These are phyloP conservation scores for Odocoileus virginianus DNA, from an alignment of 2,113 vertebrate species.

Conservation along the genomic window DNA sequence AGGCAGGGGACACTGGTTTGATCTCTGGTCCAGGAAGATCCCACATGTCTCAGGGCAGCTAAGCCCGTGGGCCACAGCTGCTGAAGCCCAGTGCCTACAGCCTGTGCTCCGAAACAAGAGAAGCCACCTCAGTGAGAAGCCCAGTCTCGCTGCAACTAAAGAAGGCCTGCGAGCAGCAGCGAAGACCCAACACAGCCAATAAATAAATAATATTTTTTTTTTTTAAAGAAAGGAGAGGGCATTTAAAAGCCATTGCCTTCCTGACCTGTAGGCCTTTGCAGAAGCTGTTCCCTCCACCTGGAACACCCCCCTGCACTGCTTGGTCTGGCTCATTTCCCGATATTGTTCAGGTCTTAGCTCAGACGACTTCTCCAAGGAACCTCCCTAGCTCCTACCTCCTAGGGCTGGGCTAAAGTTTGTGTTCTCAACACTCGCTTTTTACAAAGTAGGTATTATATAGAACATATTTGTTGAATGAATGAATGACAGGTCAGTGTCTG, in stretches of 20 bases:
- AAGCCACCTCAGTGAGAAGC: neutral
- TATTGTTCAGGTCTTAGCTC: neutral
- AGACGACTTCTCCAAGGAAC: neutral
- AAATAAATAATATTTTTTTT: neutral
- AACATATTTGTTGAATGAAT: conserved; percentile 6
- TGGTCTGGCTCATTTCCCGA: neutral
- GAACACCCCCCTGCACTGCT: neutral
- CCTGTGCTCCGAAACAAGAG: neutral
- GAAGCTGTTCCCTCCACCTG: neutral
- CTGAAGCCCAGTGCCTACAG: neutral
- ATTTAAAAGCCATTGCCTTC: neutral
- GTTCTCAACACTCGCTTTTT: neutral
- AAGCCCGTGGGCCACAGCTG: neutral
- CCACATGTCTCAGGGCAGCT: neutral
- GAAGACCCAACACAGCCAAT: neutral
- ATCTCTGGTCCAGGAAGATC: neutral
- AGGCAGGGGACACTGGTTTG: neutral
- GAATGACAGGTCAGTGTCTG: neutral
- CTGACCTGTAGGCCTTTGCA: neutral
- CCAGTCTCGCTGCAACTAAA: neutral
- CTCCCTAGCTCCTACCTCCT: neutral
- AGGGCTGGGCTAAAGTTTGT: neutral
- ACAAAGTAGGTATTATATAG: neutral
- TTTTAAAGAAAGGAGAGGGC: neutral
- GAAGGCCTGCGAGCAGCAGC: neutral